phyloP scores from a whole-genome alignment of 2,888 invertebrate species.

The Tinea pellionella region DNA sequence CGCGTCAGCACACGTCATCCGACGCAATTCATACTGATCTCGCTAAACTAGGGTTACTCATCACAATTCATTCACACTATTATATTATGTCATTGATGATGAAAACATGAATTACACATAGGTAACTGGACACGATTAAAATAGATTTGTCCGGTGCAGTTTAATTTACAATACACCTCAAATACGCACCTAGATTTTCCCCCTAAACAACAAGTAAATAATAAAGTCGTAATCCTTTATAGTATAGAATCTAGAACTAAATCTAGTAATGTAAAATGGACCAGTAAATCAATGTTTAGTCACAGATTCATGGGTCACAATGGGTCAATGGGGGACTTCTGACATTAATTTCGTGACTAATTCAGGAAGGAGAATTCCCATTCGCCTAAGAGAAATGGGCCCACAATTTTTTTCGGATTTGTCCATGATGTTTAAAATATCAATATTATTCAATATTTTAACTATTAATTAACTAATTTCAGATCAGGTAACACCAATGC shows the following conservation, averaged over 20 bases:
- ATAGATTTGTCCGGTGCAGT: background rate
- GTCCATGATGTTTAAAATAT: too few relatives aligned
- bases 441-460: too few relatives aligned
- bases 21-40: constrained; percentile 32
- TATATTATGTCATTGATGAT: constrained; percentile 24
- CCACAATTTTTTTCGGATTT: too few relatives aligned
- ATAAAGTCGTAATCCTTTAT: too few relatives aligned
- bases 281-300: background rate
- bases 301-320: background rate
- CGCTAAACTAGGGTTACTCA: constrained; percentile 36
- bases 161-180: background rate
- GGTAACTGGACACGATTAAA: background rate
- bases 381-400: too few relatives aligned
- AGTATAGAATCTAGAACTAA: too few relatives aligned
- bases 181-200: too few relatives aligned
- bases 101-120: background rate
- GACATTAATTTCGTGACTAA: background rate
- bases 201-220: too few relatives aligned
- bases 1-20: constrained; percentile 54
- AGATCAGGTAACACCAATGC: too few relatives aligned
- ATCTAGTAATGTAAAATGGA: too few relatives aligned
- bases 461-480: too few relatives aligned
- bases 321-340: background rate
- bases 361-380: too few relatives aligned
- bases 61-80: constrained; percentile 40